Evolutionary conservation across 2,797 vertebrate species (phyloP), one percentile per base, ranked within the genome.

Genomic region (Betta splendens): DNA sequence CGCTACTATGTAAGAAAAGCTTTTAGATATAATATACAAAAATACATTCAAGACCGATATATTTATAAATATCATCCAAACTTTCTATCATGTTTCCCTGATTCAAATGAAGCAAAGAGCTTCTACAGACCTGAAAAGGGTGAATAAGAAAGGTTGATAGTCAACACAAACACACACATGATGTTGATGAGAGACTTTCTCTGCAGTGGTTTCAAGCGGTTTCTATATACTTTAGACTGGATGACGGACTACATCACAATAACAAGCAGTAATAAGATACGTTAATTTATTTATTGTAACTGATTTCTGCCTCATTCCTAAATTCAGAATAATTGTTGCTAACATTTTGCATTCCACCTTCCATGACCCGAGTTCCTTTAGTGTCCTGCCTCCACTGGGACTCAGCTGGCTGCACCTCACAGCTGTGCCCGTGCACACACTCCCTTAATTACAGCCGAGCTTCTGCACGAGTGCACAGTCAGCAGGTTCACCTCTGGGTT

Each of bases 181-280:
- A 55, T 76, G 53, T 69, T 80, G 78, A 68, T 54, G 51, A 71
- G 55, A 75, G 81, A 75, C 67, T 80, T 74, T 86, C 75, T 81
- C 83, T 55, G 85, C 85, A 83, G 67, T 81, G 85, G 86, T 91
- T 90, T 84, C 89, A 85, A 87, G 75, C 77, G 84, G 80, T 72
- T 72, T 80, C 84, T 80, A 69, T 77, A 85, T 62, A 83, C 87
- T 74, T 85, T 61, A 79, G 77, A n/a, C n/a, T n/a, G n/a, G n/a
- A n/a, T n/a, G 75, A 85, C 73, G 57, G n/a, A 85, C 81, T 87
- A 90, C 85, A 73, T 79, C 77, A 74, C 86, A 74, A 87, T 87
- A 29, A 54, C n/a, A 29, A 23, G 48, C 38, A 58, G 56, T 50
- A 58, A 61, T 58, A 57, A 29, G 4, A 52, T 13, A 42, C 16